These are phyloP conservation scores for Glaucidium brasilianum DNA, from an alignment of 2,113 vertebrate species.

Conservation along the genomic window DNA sequence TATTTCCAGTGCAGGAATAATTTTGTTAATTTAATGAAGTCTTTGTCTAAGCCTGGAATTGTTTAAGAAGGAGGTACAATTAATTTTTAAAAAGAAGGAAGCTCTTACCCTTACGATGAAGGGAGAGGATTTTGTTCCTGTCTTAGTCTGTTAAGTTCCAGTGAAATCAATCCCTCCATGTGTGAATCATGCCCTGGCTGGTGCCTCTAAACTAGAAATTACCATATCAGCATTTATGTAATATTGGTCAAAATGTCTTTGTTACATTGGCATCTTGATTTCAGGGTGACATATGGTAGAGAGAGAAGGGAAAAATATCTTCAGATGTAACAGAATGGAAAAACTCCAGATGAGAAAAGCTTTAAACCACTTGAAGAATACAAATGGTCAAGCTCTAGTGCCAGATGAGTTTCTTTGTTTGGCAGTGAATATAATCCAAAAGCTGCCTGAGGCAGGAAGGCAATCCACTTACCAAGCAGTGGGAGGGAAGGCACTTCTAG, in stretches of 20 bases:
- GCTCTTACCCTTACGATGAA: not conserved
- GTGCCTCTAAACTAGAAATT: not conserved
- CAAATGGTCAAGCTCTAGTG: not conserved
- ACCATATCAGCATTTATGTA: not conserved
- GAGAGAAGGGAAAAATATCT: not conserved
- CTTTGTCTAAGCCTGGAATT: not conserved
- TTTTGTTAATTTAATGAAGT: not conserved
- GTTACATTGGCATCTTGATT: not conserved
- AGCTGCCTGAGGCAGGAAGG: conserved; percentile 20
- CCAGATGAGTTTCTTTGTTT: conserved; percentile 17
- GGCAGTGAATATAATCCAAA: conserved; percentile 2
- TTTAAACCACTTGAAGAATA: not conserved
- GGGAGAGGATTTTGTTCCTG: not conserved
- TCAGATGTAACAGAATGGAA: not conserved
- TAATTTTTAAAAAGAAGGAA: not conserved
- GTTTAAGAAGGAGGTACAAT: not conserved
- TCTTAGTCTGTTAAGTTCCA: not conserved
- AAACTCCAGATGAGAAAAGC: conserved; percentile 16
- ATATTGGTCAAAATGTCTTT: not conserved
- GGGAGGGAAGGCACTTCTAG: not conserved
- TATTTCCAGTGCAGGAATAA: not conserved
- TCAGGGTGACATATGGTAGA: not conserved
- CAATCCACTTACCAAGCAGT: not conserved
- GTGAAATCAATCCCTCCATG: not conserved
- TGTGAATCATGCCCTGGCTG: not conserved